Evolutionary conservation across 2,888 invertebrate genomes (phyloP).

Genomic region (Prostheceraeus crozeri): DNA sequence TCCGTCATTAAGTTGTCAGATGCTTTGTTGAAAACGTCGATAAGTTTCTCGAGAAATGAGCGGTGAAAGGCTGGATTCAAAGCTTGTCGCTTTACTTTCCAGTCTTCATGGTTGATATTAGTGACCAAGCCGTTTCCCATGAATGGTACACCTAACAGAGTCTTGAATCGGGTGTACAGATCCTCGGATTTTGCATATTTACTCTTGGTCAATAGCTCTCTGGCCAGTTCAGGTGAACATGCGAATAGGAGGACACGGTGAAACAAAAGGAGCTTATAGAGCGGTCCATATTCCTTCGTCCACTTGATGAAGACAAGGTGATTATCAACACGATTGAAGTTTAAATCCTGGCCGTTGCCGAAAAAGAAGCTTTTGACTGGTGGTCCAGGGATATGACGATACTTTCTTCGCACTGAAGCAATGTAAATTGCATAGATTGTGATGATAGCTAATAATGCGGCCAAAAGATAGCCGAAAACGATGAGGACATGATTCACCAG

Average conservation of each 20-base stretch:
- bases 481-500: too few relatives aligned
- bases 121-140: conserved; percentile 34
- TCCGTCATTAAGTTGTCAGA: conserved; percentile 29
- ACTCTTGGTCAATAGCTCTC: conserved; percentile 12
- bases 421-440: background rate
- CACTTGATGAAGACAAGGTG: conserved; percentile 22
- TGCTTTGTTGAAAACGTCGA: conserved; percentile 32
- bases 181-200: conserved; percentile 34
- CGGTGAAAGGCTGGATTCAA: conserved; percentile 36
- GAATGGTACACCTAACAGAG: conserved; percentile 15
- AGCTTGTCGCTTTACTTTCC: conserved; percentile 34
- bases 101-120: conserved; percentile 29
- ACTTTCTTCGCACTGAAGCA: background rate
- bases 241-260: conserved; percentile 31
- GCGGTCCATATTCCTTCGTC: conserved; percentile 31
- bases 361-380: background rate
- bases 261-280: conserved; percentile 33
- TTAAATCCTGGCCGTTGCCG: background rate
- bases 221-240: conserved; percentile 29
- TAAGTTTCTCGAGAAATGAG: background rate
- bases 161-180: conserved; percentile 30
- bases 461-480: too few relatives aligned
- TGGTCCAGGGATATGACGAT: background rate
- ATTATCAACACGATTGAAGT: background rate
- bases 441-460: background rate